Evolutionary conservation across 2,113 vertebrate genomes (phyloP).

Genomic region (Petromus typicus): DNA sequence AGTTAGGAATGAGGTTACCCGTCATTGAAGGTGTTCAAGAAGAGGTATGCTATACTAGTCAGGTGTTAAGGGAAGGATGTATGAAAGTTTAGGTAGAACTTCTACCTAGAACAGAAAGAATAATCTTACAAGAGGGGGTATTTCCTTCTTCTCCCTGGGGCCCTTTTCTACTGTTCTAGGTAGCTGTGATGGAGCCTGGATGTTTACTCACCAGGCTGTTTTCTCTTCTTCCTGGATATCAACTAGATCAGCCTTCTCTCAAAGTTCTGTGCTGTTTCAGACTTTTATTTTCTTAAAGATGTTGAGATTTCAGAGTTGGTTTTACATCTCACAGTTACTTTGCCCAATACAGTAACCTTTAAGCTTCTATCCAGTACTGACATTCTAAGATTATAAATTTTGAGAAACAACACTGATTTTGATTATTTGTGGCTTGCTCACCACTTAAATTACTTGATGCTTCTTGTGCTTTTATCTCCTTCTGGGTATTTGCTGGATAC

Average conservation of each 20-base stretch:
- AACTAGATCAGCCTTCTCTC: background rate
- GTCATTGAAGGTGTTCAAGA: background rate
- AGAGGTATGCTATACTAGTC: rapidly evolving
- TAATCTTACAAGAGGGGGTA: too few relatives aligned
- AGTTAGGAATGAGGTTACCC: background rate
- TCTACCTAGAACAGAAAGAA: too few relatives aligned
- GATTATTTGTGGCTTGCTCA: background rate
- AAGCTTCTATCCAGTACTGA: background rate
- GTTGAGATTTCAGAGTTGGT: background rate
- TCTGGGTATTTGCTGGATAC: background rate
- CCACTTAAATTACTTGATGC: background rate
- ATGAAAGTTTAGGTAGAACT: too few relatives aligned
- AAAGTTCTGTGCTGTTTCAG: background rate
- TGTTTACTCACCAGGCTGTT: background rate
- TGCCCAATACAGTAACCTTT: background rate
- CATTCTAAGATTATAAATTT: background rate
- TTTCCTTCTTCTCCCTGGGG: too few relatives aligned
- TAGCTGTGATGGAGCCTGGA: background rate
- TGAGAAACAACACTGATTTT: background rate
- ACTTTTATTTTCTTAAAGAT: background rate
- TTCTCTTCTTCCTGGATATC: background rate
- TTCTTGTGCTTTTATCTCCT: background rate
- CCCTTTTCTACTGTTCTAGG: too few relatives aligned
- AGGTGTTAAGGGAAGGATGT: background rate
- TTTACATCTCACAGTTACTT: background rate